Conservation (phyloP, 2,113 vertebrate genomes). For the Bos javanicus region DNA sequence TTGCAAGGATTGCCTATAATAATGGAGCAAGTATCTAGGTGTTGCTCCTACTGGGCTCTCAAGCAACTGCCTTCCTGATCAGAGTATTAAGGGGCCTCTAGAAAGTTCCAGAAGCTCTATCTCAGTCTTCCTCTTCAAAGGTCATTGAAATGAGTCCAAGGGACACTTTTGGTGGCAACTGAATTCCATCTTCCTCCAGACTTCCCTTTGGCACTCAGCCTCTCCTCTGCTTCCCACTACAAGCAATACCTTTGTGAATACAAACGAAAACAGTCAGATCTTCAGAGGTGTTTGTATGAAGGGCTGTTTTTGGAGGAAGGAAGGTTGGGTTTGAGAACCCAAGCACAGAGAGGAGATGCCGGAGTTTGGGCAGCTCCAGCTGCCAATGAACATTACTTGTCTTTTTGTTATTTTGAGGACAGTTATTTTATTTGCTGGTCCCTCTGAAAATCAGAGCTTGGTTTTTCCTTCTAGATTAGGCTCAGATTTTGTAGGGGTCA, state of each 20-base stretch:
- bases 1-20: background rate
- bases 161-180: fast-evolving
- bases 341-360: background rate
- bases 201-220: background rate
- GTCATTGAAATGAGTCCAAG: background rate
- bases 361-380: background rate
- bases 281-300: background rate
- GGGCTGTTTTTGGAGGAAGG: background rate
- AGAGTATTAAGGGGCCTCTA: background rate
- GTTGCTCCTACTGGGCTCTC: fast-evolving
- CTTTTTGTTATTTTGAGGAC: background rate
- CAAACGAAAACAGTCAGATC: background rate
- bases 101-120: background rate
- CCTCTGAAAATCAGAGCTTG: background rate
- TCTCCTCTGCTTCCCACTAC: background rate
- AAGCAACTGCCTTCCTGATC: background rate
- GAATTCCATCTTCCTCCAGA: background rate
- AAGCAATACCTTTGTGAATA: background rate
- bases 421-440: background rate
- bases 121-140: background rate
- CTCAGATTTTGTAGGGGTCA: background rate
- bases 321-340: background rate
- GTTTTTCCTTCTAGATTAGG: background rate
- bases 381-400: background rate
- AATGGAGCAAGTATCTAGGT: fast-evolving